Percentiles rank a stretch among this genome's conserved stretches.
These are phyloP conservation scores for Dicrurus megarhynchus DNA, from an alignment of 2,113 vertebrate genomes.

Conservation along the genomic window DNA sequence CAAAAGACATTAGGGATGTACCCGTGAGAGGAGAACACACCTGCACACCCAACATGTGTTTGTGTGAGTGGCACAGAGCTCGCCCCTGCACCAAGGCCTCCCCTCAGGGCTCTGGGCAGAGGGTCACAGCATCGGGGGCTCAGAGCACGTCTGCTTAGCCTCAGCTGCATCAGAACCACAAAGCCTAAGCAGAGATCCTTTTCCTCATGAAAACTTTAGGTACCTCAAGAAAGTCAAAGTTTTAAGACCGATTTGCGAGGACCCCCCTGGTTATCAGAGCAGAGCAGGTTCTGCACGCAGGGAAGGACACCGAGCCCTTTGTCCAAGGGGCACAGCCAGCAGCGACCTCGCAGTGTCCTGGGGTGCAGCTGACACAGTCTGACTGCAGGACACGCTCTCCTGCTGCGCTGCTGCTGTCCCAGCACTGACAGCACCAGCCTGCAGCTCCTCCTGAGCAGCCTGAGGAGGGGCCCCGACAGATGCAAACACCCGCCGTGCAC, in stretches of 20 bases:
- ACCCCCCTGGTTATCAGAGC: neutral
- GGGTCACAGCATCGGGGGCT: neutral
- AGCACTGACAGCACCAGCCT: neutral
- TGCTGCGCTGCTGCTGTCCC: neutral
- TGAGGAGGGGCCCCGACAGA: neutral
- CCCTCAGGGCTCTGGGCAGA: neutral
- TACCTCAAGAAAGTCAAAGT: neutral
- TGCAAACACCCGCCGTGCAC: neutral
- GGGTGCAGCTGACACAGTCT: neutral
- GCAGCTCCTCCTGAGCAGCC: neutral
- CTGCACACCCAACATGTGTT: neutral
- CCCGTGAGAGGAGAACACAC: neutral
- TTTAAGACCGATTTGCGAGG: neutral
- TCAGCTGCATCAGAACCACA: neutral
- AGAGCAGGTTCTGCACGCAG: neutral
- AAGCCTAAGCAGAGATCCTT: neutral
- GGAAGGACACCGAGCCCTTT: neutral
- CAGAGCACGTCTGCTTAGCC: neutral
- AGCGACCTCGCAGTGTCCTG: neutral
- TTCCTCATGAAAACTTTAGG: neutral
- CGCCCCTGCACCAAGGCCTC: rapidly evolving
- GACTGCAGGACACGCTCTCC: neutral
- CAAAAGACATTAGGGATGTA: neutral
- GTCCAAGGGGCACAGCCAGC: neutral
- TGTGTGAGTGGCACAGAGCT: neutral